phyloP scores from a whole-genome alignment of 2,888 invertebrate species.

The Rhagophthalmus giganteus region DNA sequence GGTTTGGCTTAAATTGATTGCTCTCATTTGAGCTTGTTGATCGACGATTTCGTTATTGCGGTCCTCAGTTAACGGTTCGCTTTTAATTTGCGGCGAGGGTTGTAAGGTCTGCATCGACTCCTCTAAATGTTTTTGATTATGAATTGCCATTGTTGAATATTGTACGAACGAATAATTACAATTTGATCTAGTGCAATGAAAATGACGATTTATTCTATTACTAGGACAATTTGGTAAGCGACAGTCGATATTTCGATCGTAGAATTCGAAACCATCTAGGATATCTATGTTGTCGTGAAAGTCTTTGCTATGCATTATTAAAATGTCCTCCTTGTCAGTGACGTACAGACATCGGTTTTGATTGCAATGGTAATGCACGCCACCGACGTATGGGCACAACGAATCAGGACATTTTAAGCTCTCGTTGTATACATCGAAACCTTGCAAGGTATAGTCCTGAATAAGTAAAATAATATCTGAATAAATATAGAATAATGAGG shows the following conservation, averaged over 20 bases:
- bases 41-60: constrained; percentile 23
- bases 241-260: constrained; percentile 73
- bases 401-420: constrained; percentile 74
- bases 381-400: constrained; percentile 69
- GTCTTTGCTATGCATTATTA: constrained; percentile 82
- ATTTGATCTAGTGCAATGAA: constrained; percentile 71
- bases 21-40: constrained; percentile 41
- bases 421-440: constrained; percentile 64
- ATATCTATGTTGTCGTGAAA: constrained; percentile 83
- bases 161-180: constrained; percentile 75
- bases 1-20: constrained; percentile 50
- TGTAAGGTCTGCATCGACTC: constrained; percentile 38
- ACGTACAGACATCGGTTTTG: constrained; percentile 81
- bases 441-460: constrained; percentile 63
- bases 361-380: constrained; percentile 84
- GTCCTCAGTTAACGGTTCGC: constrained; percentile 42
- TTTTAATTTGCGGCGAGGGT: constrained; percentile 36
- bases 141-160: constrained; percentile 73
- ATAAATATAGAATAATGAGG: too few species aligned
- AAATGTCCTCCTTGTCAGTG: constrained; percentile 75
- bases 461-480: background rate
- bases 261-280: constrained; percentile 83
- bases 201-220: constrained; percentile 73
- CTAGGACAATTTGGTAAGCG: constrained; percentile 67
- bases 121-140: constrained; percentile 68